A percentile compares a stretch with the other conserved stretches of the same genome.
phyloP scores from a whole-genome alignment of 2,888 invertebrate genomes.

The Silvanus unidentatus region DNA sequence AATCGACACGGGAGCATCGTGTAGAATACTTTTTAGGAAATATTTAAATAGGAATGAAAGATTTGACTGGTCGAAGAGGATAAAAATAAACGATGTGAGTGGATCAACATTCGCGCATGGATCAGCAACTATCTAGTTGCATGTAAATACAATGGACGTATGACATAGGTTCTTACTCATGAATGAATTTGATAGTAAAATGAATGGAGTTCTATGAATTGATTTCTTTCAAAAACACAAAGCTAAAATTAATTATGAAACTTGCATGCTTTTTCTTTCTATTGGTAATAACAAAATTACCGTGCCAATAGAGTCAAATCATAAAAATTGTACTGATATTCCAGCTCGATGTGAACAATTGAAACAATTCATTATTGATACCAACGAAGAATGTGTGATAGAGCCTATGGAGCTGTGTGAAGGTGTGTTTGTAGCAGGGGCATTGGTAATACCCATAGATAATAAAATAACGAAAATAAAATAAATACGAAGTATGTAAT shows the following conservation, averaged over 20 bases:
- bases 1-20: slow-evolving; percentile 11
- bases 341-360: slow-evolving; percentile 13
- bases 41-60: slow-evolving; percentile 5
- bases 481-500: slow-evolving; percentile 15
- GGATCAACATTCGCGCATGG: no score
- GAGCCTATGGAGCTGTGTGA: slow-evolving; percentile 8
- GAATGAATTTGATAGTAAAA: slow-evolving; percentile 3
- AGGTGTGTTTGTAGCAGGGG: slow-evolving; percentile 16
- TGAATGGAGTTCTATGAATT: slow-evolving; percentile 9
- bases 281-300: not conserved
- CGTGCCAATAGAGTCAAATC: slow-evolving; percentile 10
- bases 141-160: no score
- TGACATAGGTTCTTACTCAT: slow-evolving; percentile 8
- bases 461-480: slow-evolving; percentile 8
- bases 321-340: slow-evolving; percentile 3
- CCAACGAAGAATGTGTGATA: slow-evolving; percentile 10
- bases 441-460: slow-evolving; percentile 11
- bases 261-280: slow-evolving; percentile 7
- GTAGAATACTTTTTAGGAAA: slow-evolving; percentile 7
- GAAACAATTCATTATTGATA: slow-evolving; percentile 5
- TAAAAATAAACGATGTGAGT: slow-evolving; percentile 4
- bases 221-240: slow-evolving; percentile 10
- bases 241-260: slow-evolving; percentile 9
- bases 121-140: no score
- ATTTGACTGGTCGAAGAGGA: slow-evolving; percentile 1